phyloP scores from a whole-genome alignment of 92 coral and sea anemone genomes.

The Epizoanthus fatuus region DNA sequence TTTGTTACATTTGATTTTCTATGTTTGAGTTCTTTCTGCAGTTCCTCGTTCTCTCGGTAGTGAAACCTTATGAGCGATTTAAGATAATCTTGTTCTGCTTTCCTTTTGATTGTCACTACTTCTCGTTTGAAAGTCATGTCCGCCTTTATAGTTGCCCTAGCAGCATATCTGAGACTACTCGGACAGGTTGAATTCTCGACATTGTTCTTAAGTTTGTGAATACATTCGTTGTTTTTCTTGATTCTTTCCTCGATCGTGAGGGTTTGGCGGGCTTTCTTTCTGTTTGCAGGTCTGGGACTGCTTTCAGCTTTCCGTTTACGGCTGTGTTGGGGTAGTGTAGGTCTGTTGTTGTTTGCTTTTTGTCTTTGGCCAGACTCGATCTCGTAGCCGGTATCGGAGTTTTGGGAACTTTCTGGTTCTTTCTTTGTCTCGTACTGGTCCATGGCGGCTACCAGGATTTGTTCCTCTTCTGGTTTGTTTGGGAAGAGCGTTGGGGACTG shows the following conservation, averaged over 20 bases:
- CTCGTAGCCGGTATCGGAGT: neutral
- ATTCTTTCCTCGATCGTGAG: neutral
- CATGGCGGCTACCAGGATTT: too few species aligned
- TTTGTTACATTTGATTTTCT: neutral
- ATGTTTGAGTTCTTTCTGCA: neutral
- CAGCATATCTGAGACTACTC: neutral
- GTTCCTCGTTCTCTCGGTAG: neutral
- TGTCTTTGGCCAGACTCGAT: neutral
- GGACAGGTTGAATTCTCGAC: neutral
- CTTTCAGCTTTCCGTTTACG: neutral
- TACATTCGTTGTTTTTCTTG: neutral
- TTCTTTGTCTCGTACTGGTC: neutral
- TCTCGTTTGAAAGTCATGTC: neutral
- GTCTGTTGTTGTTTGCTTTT: neutral
- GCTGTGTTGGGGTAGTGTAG: too few species aligned
- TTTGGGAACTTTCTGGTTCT: neutral
- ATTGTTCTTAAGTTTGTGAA: neutral
- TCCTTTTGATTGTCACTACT: neutral
- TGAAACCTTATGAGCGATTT: neutral
- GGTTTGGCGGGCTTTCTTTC: neutral
- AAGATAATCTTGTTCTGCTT: neutral
- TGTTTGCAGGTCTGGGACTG: neutral
- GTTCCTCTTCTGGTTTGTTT: neutral
- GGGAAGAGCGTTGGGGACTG: constrained; percentile 1
- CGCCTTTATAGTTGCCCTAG: neutral